Base-by-base conservation (phyloP, 1,140 invertebrate species). In the Colletes latitarsis region DNA sequence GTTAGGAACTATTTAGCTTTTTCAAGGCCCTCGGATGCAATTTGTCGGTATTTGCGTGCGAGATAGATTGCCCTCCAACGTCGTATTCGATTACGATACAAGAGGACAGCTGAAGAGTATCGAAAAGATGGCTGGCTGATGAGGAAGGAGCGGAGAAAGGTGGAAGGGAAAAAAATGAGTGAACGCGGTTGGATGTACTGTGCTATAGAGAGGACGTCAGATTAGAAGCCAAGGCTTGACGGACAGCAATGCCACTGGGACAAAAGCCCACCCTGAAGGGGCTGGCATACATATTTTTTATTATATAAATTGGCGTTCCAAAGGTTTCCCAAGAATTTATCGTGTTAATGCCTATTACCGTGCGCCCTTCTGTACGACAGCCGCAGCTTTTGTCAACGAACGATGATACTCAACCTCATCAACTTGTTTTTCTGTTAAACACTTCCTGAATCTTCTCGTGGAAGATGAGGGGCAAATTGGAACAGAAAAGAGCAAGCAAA, bases 221-320 rank as follows among this genome's bases (percentile, higher is more conserved):
- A 93, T 93, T 93, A 92, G 90, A 92, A 92, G 91, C 91, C 91
- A 90, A 91, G 88, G 85, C 88, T 89, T 88, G 90, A 91, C 90
- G 86, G 77, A 81, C 77, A 71, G 78, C 77, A 81, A 84, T 82
- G 85, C 83, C 83, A 83, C 85, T 78, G 86, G 73, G 64, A 87
- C 84, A 75, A 89, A 85, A 87, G 72, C 72, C 86, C 83, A 81
- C 79, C 82, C 87, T 81, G 80, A 86, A 86, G 83, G 75, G 88
- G 83, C 82, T 92, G 89, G 90, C 90, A 90, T 92, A 91, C 91
- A 91, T 92, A 91, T 92, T 92, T 92, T 92, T 92, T 92, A 91
- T 92, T 92, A 92, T 88, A 92, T 92, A 92, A 92, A 92, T 92
- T 92, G 83, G 87, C 88, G 67, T 80, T 90, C 66, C 62, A 87